Percentiles rank a stretch among this genome's conserved stretches.
Conservation (phyloP, 2,797 vertebrate genomes). For the Lycodopsis pacificus region DNA sequence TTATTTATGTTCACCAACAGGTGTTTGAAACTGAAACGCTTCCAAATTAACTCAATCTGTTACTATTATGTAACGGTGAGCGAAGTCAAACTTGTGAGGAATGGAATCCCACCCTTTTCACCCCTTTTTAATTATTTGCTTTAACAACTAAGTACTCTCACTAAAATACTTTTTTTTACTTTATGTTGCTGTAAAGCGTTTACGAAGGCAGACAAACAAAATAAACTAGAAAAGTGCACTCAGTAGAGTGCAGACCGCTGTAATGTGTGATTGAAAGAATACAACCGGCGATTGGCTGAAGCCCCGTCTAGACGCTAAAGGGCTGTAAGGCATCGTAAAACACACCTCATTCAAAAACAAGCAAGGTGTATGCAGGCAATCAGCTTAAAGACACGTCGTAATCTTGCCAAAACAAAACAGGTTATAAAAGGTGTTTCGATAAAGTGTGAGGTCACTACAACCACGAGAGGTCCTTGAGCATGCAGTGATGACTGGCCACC, state of each 20-base stretch:
- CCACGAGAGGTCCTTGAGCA: neutral
- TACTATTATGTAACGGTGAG: neutral
- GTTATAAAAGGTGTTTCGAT: neutral
- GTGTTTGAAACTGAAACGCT: slow-evolving; percentile 3
- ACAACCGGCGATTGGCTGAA: neutral
- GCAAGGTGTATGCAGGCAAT: neutral
- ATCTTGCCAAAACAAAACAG: neutral
- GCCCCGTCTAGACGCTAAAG: neutral
- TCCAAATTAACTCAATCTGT: neutral
- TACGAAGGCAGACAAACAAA: no score
- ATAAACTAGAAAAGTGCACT: no score
- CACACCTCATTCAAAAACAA: neutral
- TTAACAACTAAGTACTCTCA: neutral
- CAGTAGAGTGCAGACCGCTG: no score
- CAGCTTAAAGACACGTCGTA: neutral
- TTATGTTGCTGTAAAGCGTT: no score
- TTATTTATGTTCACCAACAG: neutral
- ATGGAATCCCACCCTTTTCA: neutral
- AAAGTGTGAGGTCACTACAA: neutral
- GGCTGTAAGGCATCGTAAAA: neutral
- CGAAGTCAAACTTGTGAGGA: neutral
- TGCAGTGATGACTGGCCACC: neutral
- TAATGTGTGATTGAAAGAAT: neutral
- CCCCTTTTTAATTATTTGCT: neutral
- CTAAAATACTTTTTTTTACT: neutral